Base-by-base conservation (phyloP, 2,113 vertebrate species). In the Glareola pratincola region DNA sequence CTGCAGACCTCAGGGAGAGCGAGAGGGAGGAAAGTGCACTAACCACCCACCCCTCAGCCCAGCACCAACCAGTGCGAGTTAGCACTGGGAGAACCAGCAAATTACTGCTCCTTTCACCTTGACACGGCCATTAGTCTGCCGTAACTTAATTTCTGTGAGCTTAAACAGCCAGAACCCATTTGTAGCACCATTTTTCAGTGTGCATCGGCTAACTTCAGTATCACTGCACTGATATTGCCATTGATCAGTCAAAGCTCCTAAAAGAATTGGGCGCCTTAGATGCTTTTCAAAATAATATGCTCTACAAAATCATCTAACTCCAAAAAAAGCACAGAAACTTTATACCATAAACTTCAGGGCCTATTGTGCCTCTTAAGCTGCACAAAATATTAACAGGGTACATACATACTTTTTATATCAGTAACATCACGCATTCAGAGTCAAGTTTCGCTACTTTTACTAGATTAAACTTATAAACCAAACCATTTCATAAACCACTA, bases 21-120 rank as follows among this genome's bases (percentile, higher is more conserved):
- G 1, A 63, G 34, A 54, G 51, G 23, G n/a, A 60, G 2, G 0
- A 12, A 54, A 48, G n/a, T 1, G 22, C 5, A 4, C 32, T 14
- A 81, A 14, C 12, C 2, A 47, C 4, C 12, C 34, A 47, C 10
- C 29, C 17, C 4, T 4, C 51, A 13, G 17, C 8, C 50, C 14
- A 19, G 19, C 47, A 56, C 20, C 43, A 36, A 41, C 30, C 30
- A 69, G 30, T 1, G 10, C 1, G 4, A 82, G 27, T 29, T 26
- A 51, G 14, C 26, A 53, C 24, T 24, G 29, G 48, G 27, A 75
- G 14, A 80, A 57, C 11, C 43, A 69, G 41, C 13, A 82, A 74
- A 34, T 19, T n/a, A 19, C 75, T 12, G 51, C 48, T 53, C 43
- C 41, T 85, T 59, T 43, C 41, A 34, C 29, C 27, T 47, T 50